phyloP scores from a whole-genome alignment of 2,113 vertebrate species.

The Noctilio leporinus region DNA sequence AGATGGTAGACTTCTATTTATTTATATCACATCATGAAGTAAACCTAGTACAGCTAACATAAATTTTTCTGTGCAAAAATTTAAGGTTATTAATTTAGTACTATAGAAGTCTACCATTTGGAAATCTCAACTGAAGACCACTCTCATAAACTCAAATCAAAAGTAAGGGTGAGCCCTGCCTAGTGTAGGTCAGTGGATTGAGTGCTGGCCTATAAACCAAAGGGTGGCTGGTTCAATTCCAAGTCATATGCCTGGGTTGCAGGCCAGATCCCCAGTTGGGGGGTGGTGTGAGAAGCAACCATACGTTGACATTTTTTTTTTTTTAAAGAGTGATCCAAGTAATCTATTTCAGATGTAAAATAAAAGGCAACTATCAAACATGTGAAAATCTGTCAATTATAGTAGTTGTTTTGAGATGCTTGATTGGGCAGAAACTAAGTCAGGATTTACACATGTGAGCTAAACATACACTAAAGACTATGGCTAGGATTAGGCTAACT shows the following conservation, averaged over 20 bases:
- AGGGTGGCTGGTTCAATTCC: too few species aligned
- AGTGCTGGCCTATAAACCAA: too few species aligned
- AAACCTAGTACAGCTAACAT: neutral
- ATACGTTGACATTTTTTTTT: too few species aligned
- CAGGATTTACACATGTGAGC: neutral
- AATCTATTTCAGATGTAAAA: neutral
- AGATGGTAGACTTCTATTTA: neutral
- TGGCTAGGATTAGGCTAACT: neutral
- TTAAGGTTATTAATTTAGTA: neutral
- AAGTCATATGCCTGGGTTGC: too few species aligned
- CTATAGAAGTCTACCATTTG: neutral
- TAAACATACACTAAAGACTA: neutral
- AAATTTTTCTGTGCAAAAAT: neutral
- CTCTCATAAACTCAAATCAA: neutral
- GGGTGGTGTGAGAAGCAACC: too few species aligned
- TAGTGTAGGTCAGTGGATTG: too few species aligned
- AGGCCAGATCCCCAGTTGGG: too few species aligned
- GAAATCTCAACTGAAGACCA: constrained; percentile 10
- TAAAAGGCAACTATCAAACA: neutral
- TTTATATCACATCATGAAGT: neutral
- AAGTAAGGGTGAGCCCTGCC: neutral
- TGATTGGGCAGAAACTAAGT: neutral
- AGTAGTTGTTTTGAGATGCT: neutral
- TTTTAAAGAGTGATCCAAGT: neutral
- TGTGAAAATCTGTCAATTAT: neutral